Base-by-base conservation (phyloP, 2,888 invertebrate species). In the Drosophila neoperkinsi region DNA sequence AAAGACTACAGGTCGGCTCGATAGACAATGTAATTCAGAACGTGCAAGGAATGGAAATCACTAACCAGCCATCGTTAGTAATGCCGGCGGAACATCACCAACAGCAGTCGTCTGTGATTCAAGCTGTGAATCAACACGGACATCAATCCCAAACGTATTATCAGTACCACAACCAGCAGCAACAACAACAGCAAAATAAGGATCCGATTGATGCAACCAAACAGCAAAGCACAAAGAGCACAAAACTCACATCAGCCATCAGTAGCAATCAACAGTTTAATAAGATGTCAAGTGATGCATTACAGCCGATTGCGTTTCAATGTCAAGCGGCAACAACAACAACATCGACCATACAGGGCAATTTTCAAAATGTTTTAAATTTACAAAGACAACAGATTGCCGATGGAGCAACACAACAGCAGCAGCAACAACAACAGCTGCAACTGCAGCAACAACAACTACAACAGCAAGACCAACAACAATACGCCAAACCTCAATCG, bases 301-400 rank as follows among this genome's bases (percentile, higher is more conserved):
- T 69, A 18, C 67, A 77, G 10, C 62, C 67, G 18, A 59, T 60
- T 9, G 41, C 55, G 52, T 66, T 73, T 63, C 69, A 71, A 52
- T 71, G 41, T 28, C 72, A 75, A 66, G 63, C 58, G 34, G 72
- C 73, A 7, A 73, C 76, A 34, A 68, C 81, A 41, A 68, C 80
- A 43, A 71, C 83, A 56, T 69, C 77, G 34, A 71, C 74, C 7
- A 86, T 91, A 61, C 84, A 88, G 73, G 88, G 85, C 21, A 89
- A 90, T 62, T 88, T 90, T 56, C 86, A 90, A 84, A 91, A 91
- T 82, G 88, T 92, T 43, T 81, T 90, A 43, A 85, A 86, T 65
- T 74, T 89, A 46, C 90, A 91, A 65, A 79, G 80, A 43, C 85
- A 90, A 51, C 88, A 83, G 67, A 69, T 83, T 53, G 61, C 63